Percentiles rank a stretch among this genome's conserved stretches.
Evolutionary conservation across 2,797 vertebrate species (phyloP).

Genomic region (Pygocentrus nattereri): DNA sequence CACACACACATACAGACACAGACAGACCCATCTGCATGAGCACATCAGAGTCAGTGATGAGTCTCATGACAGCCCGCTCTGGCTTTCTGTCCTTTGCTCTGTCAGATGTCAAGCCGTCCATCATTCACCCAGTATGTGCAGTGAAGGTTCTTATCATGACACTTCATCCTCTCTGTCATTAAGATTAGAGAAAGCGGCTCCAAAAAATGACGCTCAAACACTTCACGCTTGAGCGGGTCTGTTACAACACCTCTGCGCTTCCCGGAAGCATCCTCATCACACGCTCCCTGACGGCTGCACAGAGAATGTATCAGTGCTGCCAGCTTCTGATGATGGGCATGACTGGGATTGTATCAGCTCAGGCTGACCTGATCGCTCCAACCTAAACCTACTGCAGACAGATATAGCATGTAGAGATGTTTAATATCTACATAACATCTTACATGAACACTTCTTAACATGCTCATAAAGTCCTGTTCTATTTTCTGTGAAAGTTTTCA

Average conservation of each 20-base stretch:
- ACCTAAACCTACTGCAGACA: neutral
- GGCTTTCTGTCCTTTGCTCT: slow-evolving; percentile 24
- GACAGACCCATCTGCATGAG: slow-evolving; percentile 15
- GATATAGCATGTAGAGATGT: neutral
- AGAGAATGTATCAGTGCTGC: slow-evolving; percentile 1
- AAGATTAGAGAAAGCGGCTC: slow-evolving; percentile 29
- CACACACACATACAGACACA: slow-evolving; percentile 6
- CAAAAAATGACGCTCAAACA: slow-evolving; percentile 19
- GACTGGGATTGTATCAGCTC: slow-evolving; percentile 18
- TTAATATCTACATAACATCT: too few relatives aligned
- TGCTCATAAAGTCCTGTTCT: too few relatives aligned
- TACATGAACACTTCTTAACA: too few relatives aligned
- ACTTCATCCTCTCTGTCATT: slow-evolving; percentile 49
- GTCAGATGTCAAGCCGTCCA: slow-evolving; percentile 30
- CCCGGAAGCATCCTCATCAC: slow-evolving; percentile 14
- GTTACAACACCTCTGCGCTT: slow-evolving; percentile 22
- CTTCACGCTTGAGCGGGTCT: slow-evolving; percentile 1
- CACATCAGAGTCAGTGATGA: slow-evolving; percentile 17
- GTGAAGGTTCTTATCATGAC: slow-evolving; percentile 42
- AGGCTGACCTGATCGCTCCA: neutral
- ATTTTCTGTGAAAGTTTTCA: too few relatives aligned
- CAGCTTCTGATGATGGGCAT: slow-evolving; percentile 13
- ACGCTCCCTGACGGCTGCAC: slow-evolving; percentile 9
- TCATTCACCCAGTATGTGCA: slow-evolving; percentile 35
- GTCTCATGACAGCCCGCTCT: slow-evolving; percentile 5